Percentiles rank a stretch among this genome's conserved stretches.
Evolutionary conservation across 1,140 invertebrate species (phyloP).

Genomic region (Drosophila miranda): DNA sequence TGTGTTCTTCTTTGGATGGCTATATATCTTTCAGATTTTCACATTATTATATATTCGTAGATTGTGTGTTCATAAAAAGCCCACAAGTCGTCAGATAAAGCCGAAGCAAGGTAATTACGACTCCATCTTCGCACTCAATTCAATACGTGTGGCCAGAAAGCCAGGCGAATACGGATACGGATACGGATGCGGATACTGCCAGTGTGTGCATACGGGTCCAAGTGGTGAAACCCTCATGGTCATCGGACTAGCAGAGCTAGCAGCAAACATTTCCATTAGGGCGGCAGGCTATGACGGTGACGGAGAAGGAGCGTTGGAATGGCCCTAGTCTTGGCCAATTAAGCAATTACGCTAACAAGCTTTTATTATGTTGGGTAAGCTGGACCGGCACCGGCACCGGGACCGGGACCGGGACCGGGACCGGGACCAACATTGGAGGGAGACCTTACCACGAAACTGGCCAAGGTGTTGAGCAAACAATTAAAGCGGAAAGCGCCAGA

Average conservation of each 20-base stretch:
- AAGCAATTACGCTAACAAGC: slow-evolving; percentile 79
- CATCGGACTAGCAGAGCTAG: slow-evolving; percentile 59
- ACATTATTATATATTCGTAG: not conserved
- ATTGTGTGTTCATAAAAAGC: not conserved
- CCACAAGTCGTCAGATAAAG: slow-evolving; percentile 13
- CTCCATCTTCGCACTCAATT: slow-evolving; percentile 49
- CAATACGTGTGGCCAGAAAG: slow-evolving; percentile 42
- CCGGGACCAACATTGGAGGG: slow-evolving; percentile 26
- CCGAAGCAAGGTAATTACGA: slow-evolving; percentile 52
- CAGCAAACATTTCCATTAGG: slow-evolving; percentile 62
- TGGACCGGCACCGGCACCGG: not conserved
- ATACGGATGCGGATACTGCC: slow-evolving; percentile 4
- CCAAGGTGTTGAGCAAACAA: slow-evolving; percentile 73
- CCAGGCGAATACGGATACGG: slow-evolving; percentile 36
- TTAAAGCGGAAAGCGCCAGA: slow-evolving; percentile 52
- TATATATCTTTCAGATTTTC: too few relatives aligned
- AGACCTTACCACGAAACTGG: slow-evolving; percentile 37
- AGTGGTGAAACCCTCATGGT: slow-evolving; percentile 60
- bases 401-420: not conserved
- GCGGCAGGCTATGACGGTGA: slow-evolving; percentile 14
- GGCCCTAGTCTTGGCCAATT: slow-evolving; percentile 57
- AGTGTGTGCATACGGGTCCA: slow-evolving; percentile 15
- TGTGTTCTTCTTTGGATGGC: too few relatives aligned
- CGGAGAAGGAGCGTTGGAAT: slow-evolving; percentile 2
- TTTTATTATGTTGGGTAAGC: slow-evolving; percentile 70